Evolutionary conservation across 2,113 vertebrate species (phyloP).

Genomic region (Phrynosoma blainvillii): DNA sequence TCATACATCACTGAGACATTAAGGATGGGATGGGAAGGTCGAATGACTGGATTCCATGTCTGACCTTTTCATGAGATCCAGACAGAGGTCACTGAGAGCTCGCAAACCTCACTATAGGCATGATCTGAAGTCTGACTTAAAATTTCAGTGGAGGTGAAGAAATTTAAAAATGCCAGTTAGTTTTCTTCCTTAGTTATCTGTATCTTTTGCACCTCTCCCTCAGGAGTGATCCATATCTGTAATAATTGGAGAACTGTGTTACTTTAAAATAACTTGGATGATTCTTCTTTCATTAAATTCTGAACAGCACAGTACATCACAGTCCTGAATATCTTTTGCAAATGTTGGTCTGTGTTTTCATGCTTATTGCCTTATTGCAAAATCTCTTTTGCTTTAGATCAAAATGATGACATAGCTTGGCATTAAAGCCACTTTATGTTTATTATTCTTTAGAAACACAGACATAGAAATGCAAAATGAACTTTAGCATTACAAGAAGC

Average conservation of each 20-base stretch:
- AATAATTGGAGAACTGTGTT: not conserved
- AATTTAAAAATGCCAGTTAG: not conserved
- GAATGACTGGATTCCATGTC: not conserved
- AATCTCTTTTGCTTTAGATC: not conserved
- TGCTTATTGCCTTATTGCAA: not conserved
- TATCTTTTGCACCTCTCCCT: not conserved
- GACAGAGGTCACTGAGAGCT: not conserved
- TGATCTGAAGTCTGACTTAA: not conserved
- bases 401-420: not conserved
- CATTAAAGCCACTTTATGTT: not conserved
- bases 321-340: not conserved
- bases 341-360: not conserved
- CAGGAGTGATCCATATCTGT: not conserved
- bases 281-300: not conserved
- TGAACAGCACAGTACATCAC: not conserved
- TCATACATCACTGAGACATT: not conserved
- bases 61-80: not conserved
- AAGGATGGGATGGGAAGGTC: no score
- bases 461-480: not conserved
- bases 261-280: not conserved
- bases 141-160: not conserved
- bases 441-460: not conserved
- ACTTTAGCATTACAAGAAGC: not conserved
- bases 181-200: not conserved
- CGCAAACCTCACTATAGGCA: not conserved